Percentiles rank a stretch among this genome's conserved stretches.
Evolutionary conservation across 2,113 vertebrate species (phyloP).

Genomic region (Laticauda colubrina): DNA sequence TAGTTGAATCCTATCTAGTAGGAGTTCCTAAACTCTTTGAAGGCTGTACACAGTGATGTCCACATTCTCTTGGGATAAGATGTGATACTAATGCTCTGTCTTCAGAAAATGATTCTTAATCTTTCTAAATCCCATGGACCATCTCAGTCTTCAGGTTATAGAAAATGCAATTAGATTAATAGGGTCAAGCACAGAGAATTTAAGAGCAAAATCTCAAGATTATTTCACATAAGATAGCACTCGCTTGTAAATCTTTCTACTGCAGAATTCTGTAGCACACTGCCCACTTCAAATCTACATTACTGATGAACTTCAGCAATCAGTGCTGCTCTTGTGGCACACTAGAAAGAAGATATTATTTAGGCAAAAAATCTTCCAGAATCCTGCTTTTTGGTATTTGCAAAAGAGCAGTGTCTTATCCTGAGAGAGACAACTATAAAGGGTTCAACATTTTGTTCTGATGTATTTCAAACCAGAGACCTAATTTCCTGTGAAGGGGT

Average conservation of each 20-base stretch:
- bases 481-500: not conserved
- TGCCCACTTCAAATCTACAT: conserved; percentile 27
- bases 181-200: conserved; percentile 47
- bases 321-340: conserved; percentile 17
- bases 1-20: no score
- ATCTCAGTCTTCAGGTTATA: not conserved
- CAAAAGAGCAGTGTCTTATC: not conserved
- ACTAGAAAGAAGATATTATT: conserved; percentile 17
- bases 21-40: not conserved
- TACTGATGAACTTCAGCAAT: conserved; percentile 7
- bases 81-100: not conserved
- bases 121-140: conserved; percentile 24
- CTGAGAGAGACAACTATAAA: not conserved
- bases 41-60: not conserved
- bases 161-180: conserved; percentile 38
- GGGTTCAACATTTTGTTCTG: not conserved
- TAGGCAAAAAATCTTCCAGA: not conserved
- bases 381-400: no score
- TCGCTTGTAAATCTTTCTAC: conserved; percentile 41
- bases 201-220: conserved; percentile 41
- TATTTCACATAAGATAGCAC: conserved; percentile 29
- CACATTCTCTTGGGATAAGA: not conserved
- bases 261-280: conserved; percentile 20
- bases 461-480: not conserved
- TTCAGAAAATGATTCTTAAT: conserved; percentile 4